Conservation (phyloP, 2,797 vertebrate genomes). For the Pseudopleuronectes americanus region DNA sequence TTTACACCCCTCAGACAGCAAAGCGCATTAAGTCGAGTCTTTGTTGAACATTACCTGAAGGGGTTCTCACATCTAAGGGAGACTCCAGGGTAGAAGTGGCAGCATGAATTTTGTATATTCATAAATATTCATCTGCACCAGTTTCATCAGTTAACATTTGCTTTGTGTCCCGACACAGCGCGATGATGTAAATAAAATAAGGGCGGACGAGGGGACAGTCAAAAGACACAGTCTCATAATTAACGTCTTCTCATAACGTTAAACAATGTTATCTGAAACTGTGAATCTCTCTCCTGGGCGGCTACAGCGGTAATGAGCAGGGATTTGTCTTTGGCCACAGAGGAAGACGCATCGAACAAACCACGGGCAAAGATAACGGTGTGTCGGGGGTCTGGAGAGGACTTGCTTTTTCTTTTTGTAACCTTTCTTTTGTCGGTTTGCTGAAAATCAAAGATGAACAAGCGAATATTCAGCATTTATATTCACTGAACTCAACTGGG, state of each 20-base stretch:
- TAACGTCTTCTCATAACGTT: slow-evolving; percentile 27
- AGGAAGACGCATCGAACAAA: background rate
- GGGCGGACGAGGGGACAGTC: slow-evolving; percentile 31
- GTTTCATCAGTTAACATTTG: slow-evolving; percentile 9
- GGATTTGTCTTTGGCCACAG: slow-evolving; percentile 22
- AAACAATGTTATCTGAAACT: slow-evolving; percentile 11
- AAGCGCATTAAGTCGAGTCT: too few species aligned
- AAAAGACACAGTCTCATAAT: slow-evolving; percentile 44
- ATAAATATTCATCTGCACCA: background rate
- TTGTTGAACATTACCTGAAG: background rate
- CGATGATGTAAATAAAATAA: slow-evolving; percentile 29
- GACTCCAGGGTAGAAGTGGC: background rate
- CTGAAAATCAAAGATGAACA: background rate
- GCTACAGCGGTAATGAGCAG: slow-evolving; percentile 7
- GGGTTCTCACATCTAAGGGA: background rate
- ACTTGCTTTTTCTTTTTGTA: too few species aligned
- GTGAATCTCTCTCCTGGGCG: slow-evolving; percentile 16
- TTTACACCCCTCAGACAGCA: too few species aligned
- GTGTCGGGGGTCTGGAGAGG: background rate
- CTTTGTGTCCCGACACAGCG: slow-evolving; percentile 6
- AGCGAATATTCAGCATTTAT: background rate
- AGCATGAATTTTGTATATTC: background rate
- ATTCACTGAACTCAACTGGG: background rate
- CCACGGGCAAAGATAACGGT: background rate
- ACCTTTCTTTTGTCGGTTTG: background rate